These are phyloP conservation scores for Oncorhynchus clarkii DNA, from an alignment of 2,113 vertebrate species.

Conservation along the genomic window DNA sequence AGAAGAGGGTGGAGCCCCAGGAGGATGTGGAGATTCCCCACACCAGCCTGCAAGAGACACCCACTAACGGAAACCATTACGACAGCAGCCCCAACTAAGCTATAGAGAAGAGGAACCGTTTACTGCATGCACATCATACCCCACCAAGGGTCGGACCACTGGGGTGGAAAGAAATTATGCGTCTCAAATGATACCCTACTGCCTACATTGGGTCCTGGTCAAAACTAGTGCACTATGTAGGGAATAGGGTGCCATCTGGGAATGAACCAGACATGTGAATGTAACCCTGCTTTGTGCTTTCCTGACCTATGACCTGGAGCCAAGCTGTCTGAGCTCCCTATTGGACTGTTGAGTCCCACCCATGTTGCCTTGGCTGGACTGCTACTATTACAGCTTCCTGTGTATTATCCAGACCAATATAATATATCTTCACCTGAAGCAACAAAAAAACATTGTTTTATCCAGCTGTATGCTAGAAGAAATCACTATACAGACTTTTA, in stretches of 20 bases:
- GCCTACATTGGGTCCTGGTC: too few species aligned
- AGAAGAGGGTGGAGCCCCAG: slow-evolving; percentile 64
- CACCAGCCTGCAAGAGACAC: slow-evolving; percentile 84
- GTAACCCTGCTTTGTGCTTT: slow-evolving; percentile 67
- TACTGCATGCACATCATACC: slow-evolving; percentile 29
- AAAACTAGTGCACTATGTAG: too few species aligned
- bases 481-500: slow-evolving; percentile 71
- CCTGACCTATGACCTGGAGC: neutral
- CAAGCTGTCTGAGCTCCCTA: neutral
- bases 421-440: slow-evolving; percentile 37
- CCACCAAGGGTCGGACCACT: slow-evolving; percentile 69
- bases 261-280: slow-evolving; percentile 70
- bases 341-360: slow-evolving; percentile 25
- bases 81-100: slow-evolving; percentile 82
- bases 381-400: slow-evolving; percentile 63
- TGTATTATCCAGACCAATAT: slow-evolving; percentile 52
- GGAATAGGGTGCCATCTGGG: too few species aligned
- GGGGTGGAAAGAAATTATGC: slow-evolving; percentile 4
- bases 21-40: slow-evolving; percentile 80
- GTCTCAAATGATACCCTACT: neutral
- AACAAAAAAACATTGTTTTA: slow-evolving; percentile 35
- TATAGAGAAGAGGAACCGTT: slow-evolving; percentile 3
- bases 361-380: slow-evolving; percentile 75
- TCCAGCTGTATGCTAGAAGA: slow-evolving; percentile 66
- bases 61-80: slow-evolving; percentile 87